Conservation (phyloP, 2,797 vertebrate species). For the Cuniculus paca region DNA sequence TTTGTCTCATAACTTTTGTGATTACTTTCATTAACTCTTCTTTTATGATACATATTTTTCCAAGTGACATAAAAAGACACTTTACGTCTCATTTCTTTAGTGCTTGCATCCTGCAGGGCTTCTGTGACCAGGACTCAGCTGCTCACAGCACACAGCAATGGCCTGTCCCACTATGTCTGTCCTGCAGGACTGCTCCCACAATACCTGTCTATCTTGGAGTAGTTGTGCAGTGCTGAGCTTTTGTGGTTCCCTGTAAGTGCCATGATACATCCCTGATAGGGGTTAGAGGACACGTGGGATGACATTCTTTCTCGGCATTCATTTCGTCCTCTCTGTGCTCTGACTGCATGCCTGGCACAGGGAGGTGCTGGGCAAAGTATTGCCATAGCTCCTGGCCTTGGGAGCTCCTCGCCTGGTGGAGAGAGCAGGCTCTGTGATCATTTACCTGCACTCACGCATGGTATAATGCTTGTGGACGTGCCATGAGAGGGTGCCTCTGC, state of each 20-base stretch:
- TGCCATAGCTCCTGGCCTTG: rapidly evolving
- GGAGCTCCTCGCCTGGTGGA: neutral
- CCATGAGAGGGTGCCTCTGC: neutral
- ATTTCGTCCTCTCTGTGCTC: neutral
- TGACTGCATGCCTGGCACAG: neutral
- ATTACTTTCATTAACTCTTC: neutral
- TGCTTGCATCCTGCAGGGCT: neutral
- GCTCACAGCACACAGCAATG: neutral
- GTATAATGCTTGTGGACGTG: neutral
- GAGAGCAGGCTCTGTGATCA: too few species aligned
- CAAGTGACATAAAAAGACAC: neutral
- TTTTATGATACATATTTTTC: neutral
- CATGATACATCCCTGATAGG: neutral
- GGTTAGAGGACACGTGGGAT: neutral
- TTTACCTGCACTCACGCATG: neutral
- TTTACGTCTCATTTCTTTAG: neutral
- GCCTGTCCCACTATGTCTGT: too few species aligned
- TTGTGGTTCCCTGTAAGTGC: neutral
- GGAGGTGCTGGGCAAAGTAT: neutral
- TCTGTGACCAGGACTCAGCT: neutral
- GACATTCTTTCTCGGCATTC: neutral
- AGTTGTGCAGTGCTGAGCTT: neutral
- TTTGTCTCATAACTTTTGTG: neutral
- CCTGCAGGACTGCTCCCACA: neutral
- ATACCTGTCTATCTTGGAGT: too few species aligned